Base-by-base conservation (phyloP, 1,140 invertebrate species). In the Bradynema listronoti region DNA sequence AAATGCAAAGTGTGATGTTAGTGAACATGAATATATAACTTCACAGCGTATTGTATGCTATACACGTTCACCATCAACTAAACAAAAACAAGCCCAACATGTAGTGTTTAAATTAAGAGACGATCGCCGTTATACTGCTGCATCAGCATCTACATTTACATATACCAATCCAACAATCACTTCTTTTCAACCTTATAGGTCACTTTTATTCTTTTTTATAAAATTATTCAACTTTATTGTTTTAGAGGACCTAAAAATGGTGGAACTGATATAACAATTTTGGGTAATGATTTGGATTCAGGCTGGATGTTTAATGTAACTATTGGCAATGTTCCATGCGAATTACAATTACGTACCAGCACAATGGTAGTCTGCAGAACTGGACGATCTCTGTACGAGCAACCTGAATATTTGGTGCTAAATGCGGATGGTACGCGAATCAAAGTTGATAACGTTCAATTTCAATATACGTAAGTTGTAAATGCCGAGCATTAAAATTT, bases 221-320 rank as follows among this genome's bases (percentile, higher is more conserved):
- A n/a, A n/a, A n/a, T n/a, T n/a, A n/a, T n/a, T n/a, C n/a, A n/a
- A n/a, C n/a, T n/a, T n/a, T n/a, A n/a, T n/a, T n/a, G n/a, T n/a
- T 81, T 84, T 0, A 81, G 88, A 32, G 94, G 94, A 0, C 93
- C 93, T 3, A 85, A 87, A 67, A 90, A 89, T 63, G 94, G 93
- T 30, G 93, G 93, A 1, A 96, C 92, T 0, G 85, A 88, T 70
- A 79, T 98, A 45, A 89, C 88, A 2, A 87, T 98, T 60, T 86
- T 85, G 59, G 94, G 94, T 14, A 84, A 86, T 64, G 87, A 92
- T 81, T 80, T 98, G 46, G 94, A 97, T 78, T 90, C 95, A 72
- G 94, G 94, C 3, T 90, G 88, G 25, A 85, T 84, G 58, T 87
- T 92, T 58, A 85, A 85, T 3, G 89, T 91, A 0, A 88, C 85